Evolutionary conservation across 2,113 vertebrate genomes (phyloP).

Genomic region (Glaucidium brasilianum): DNA sequence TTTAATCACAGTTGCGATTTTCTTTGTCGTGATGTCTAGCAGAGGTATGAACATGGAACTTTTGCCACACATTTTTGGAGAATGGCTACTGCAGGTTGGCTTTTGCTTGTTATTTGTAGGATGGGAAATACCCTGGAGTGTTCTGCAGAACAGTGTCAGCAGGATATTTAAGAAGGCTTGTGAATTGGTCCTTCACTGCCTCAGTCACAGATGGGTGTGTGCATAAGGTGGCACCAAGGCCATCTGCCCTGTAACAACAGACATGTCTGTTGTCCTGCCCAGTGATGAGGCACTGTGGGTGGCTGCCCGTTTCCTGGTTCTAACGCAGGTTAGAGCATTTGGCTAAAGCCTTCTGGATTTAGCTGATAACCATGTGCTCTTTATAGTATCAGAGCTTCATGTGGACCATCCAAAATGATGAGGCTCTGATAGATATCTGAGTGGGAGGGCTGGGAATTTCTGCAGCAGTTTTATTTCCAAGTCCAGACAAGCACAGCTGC

Average conservation of each 20-base stretch:
- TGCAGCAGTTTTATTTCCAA: not conserved
- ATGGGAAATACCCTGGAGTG: not conserved
- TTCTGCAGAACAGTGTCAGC: not conserved
- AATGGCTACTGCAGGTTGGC: not conserved
- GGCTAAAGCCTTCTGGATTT: not conserved
- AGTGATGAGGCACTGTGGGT: not conserved
- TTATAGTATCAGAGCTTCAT: not conserved
- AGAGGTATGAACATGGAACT: not conserved
- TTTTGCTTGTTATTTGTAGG: not conserved
- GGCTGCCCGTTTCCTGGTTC: not conserved
- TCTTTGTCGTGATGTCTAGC: rapidly evolving
- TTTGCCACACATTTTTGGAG: not conserved
- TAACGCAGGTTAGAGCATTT: not conserved
- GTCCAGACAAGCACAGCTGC: not conserved
- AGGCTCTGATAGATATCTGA: not conserved
- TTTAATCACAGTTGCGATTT: not conserved
- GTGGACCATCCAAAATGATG: not conserved
- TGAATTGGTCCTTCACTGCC: not conserved
- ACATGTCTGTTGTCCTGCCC: not conserved
- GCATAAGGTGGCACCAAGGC: not conserved
- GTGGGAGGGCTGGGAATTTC: not conserved
- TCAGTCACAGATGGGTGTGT: not conserved
- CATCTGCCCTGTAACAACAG: not conserved
- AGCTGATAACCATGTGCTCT: not conserved
- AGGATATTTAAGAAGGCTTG: not conserved